Evolutionary conservation across 1,140 invertebrate species (phyloP), one percentile per base, ranked within the genome.

Genomic region (Euborellia annulipes): DNA sequence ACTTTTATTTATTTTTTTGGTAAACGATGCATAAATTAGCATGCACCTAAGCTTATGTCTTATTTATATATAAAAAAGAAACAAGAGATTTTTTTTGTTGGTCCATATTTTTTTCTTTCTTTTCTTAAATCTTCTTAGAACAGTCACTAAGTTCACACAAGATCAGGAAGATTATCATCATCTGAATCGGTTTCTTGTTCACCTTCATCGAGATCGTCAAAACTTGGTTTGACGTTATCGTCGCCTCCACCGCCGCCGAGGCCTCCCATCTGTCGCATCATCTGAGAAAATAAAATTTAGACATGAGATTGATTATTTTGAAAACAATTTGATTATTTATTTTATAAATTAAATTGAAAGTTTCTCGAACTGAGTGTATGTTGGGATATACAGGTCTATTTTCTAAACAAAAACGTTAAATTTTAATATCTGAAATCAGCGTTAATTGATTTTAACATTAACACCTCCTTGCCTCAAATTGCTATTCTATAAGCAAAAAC

Each of bases 191-290:
- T 53, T 50, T 66, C 65, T 8, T 61, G 62, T 18, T 64, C 65
- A n/a, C n/a, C n/a, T n/a, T n/a, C n/a, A n/a, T n/a, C n/a, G 43
- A 72, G 52, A 49, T 71, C 68, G 46, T 69, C 65, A 21, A 72
- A 66, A 43, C 60, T 57, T 44, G 67, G 67, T 54, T 69, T 70
- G 34, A 50, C 52, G 36, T 55, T 41, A 6, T 40, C 39, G 23
- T 47, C 56, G 17, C 49, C 52, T 32, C 48, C 63, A 20, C 57
- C 50, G 48, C 58, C 62, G 36, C 60, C 64, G 14, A 74, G 47
- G 36, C 65, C 66, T 38, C 71, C 69, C 67, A 78, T 73, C 46
- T 70, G 63, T 48, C 62, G 59, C 65, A 76, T 71, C 66, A 75
- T 69, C 69, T 73, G 46, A 22, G 51, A 50, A 39, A 40, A 45